These are phyloP conservation scores for Apocheima hispidaria DNA, from an alignment of 2,888 invertebrate species.

Conservation along the genomic window DNA sequence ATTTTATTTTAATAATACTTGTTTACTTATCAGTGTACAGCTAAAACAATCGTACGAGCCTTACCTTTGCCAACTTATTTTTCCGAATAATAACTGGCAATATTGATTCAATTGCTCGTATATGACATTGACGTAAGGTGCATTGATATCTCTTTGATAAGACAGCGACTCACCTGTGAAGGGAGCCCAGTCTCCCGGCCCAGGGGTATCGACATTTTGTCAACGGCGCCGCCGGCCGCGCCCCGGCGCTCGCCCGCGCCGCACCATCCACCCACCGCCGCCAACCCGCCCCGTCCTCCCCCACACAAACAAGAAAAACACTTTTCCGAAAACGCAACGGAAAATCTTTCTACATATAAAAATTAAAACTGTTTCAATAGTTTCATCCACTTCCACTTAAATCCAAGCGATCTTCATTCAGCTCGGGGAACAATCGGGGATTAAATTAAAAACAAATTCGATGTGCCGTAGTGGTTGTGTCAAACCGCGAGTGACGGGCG, in stretches of 20 bases:
- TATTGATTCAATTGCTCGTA: not conserved
- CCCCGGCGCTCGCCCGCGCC: slow-evolving; percentile 82
- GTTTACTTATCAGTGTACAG: too few species aligned
- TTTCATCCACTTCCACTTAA: slow-evolving; percentile 3
- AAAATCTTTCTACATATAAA: not conserved
- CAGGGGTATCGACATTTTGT: slow-evolving; percentile 85
- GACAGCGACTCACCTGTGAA: slow-evolving; percentile 75
- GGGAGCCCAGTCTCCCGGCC: slow-evolving; percentile 83
- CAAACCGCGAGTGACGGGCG: slow-evolving; percentile 61
- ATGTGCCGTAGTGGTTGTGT: slow-evolving; percentile 53
- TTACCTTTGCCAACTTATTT: not conserved
- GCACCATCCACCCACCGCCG: slow-evolving; percentile 78
- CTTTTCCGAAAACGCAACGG: slow-evolving; percentile 65
- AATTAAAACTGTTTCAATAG: not conserved
- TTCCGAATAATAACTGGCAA: not conserved
- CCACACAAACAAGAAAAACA: slow-evolving; percentile 78
- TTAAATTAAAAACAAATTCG: slow-evolving; percentile 54
- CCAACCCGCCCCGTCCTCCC: slow-evolving; percentile 67
- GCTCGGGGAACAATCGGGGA: slow-evolving; percentile 48
- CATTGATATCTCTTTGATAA: slow-evolving; percentile 8
- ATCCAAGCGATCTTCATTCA: slow-evolving; percentile 58
- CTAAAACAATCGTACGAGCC: not conserved
- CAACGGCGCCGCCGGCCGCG: slow-evolving; percentile 84
- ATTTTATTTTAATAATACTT: too few species aligned
- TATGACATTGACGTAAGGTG: not conserved